Evolutionary conservation across 2,797 vertebrate genomes (phyloP), one percentile per base, ranked within the genome.

Genomic region (Anniella stebbinsi): DNA sequence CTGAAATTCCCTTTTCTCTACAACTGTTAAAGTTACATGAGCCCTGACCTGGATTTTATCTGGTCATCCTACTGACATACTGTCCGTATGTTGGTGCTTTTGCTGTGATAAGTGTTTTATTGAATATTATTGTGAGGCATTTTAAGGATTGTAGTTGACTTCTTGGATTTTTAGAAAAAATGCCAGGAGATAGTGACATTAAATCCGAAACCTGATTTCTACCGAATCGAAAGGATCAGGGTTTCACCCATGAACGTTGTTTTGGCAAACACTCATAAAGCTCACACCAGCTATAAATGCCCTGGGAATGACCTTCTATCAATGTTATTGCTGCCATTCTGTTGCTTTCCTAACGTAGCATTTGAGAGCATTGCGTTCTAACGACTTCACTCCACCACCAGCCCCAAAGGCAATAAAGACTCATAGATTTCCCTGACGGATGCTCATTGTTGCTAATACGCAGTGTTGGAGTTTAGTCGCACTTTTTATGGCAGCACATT

Each of bases 361-460:
- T 73, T 60, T 73, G 25, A 89, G 51, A 45, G 30, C 88, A 89
- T 0, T 0, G 0, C 28, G 17, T 9, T 11, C 38, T 91, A 92
- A 54, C 4, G 36, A 23, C 28, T 1, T 1, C 7, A 0, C 9
- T 0, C 0, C 0, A 1, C 28, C 41, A 63, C 13, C 45, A 77
- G 48, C 21, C 45, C 33, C 21, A 28, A 70, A 51, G 48, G 30
- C 48, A 33, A 38, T 54, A 41, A 90, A 15, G 0, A 54, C 1
- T 38, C 54, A 77, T 0, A 69, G 72, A 82, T 92, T 95, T 95
- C 86, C 48, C 87, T 86, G 48, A 36, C 57, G 48, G 28, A 63
- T 28, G 51, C 15, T 51, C 86, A 72, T 41, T 0, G 88, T 76
- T 30, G 17, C 25, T 70, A 57, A 86, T 15, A 13, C 9, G 41